Base-by-base conservation (phyloP, 2,888 invertebrate species). In the Andrena minutula region DNA sequence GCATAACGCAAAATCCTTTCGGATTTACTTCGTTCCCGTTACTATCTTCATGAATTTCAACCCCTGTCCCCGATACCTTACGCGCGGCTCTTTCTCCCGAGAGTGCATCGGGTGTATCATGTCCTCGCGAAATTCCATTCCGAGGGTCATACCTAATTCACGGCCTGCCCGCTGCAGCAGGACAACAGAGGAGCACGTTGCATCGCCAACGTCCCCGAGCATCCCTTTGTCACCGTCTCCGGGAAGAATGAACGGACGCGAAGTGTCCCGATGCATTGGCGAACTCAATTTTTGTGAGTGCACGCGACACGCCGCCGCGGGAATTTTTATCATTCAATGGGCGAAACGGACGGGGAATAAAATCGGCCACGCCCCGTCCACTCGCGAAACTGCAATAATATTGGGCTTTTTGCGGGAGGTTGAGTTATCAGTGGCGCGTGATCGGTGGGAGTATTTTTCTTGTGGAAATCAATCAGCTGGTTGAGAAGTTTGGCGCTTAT, bases 111-210 rank as follows among this genome's bases (percentile, higher is more conserved):
- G 8, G 16, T 30, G 41, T 23, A 32, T 82, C 65, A 23, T 66
- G 53, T 51, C 47, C 35, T 47, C 35, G 65, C 8, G 79, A 82
- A 82, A 82, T 79, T 82, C 75, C 71, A 82, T 82, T 82, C 63
- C 69, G 26, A 28, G 61, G 65, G 75, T 82, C 79, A 79, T 79
- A 79, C 70, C 61, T 79, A 79, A 82, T 82, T 75, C 82, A 82
- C 65, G 77, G 68, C 69, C 41, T 64, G 12, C 32, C 58, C 26
- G 26, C 0, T 20, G 35, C 8, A 7, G 47, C 12, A 23, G 12
- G n/a, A 16, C 10, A 23, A 51, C 28, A 2, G n/a, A 5, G 41
- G 26, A 23, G n/a, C 66, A 7, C 10, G 60, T 30, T 23, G 10
- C 60, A 16, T 12, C 16, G 10, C 23, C 8, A 7, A 53, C 23